Conservation (phyloP, 2,888 invertebrate species). For the Choristoneura rosaceana region DNA sequence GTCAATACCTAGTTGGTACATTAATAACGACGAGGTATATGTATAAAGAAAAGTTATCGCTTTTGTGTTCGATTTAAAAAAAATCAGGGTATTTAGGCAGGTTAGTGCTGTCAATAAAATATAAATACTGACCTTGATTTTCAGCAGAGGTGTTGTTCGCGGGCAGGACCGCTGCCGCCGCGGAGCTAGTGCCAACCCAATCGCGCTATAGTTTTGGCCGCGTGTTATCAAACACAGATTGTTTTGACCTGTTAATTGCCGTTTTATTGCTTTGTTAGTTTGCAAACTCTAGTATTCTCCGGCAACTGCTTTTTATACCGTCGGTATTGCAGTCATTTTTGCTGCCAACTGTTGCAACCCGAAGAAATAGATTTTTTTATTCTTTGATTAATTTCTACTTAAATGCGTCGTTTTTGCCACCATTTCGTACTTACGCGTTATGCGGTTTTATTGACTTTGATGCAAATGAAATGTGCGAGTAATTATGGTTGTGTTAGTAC, state of each 20-base stretch:
- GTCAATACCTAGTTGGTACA: too few species aligned
- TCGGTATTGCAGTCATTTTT: conserved; percentile 30
- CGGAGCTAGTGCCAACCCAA: conserved; percentile 4
- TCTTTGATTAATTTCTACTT: neutral
- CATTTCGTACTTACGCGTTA: conserved; percentile 23
- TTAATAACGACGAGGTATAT: too few species aligned
- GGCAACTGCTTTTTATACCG: conserved; percentile 37
- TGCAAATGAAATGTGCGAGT: neutral
- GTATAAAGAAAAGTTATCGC: too few species aligned
- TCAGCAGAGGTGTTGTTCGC: conserved; percentile 3
- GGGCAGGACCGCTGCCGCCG: conserved; percentile 14
- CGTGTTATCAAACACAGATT: conserved; percentile 61
- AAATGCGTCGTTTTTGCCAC: neutral
- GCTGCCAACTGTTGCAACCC: neutral
- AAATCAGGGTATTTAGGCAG: neutral
- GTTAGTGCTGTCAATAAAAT: neutral
- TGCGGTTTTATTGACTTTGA: conserved; percentile 2
- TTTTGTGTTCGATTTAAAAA: neutral
- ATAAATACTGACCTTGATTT: conserved; percentile 7
- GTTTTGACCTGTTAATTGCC: conserved; percentile 67
- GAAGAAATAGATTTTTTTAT: neutral
- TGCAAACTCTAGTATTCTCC: conserved; percentile 45
- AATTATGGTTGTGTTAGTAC: conserved; percentile 1
- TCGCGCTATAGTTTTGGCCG: conserved; percentile 44
- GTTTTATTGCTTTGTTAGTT: conserved; percentile 70